Percentiles rank a stretch among this genome's conserved stretches.
Conservation (phyloP, 2,797 vertebrate species). For the Typhlichthys subterraneus region DNA sequence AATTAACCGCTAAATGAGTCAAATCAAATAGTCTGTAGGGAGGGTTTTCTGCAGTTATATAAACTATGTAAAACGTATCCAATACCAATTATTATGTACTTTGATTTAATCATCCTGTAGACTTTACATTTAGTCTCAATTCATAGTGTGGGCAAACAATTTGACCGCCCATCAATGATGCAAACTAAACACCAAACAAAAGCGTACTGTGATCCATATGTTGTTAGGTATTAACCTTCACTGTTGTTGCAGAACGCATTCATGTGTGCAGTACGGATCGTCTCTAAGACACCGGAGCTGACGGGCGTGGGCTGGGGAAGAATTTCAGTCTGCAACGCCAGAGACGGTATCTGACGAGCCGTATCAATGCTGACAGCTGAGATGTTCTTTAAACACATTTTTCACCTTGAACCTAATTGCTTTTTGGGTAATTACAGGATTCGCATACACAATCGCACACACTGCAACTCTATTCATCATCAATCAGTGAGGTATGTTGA, state of each 20-base stretch:
- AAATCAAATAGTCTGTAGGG: slow-evolving; percentile 43
- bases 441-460: slow-evolving; percentile 23
- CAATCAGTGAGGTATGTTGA: neutral
- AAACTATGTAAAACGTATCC: neutral
- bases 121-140: too few species aligned
- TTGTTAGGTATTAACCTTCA: slow-evolving; percentile 30
- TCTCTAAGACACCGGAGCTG: slow-evolving; percentile 31
- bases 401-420: slow-evolving; percentile 53
- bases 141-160: too few species aligned
- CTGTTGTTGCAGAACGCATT: slow-evolving; percentile 31
- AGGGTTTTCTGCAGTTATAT: slow-evolving; percentile 17
- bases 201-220: slow-evolving; percentile 17
- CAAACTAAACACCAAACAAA: neutral
- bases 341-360: slow-evolving; percentile 52
- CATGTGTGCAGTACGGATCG: slow-evolving; percentile 33
- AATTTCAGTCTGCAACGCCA: slow-evolving; percentile 45
- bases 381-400: slow-evolving; percentile 50
- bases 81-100: too few species aligned
- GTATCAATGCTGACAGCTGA: slow-evolving; percentile 57
- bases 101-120: too few species aligned
- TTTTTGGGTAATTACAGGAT: slow-evolving; percentile 40
- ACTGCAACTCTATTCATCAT: slow-evolving; percentile 9
- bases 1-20: slow-evolving; percentile 61
- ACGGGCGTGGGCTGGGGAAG: slow-evolving; percentile 41
- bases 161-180: too few species aligned